Evolutionary conservation across 1,140 invertebrate species (phyloP), one percentile per base, ranked within the genome.

Genomic region (Diprion similis): DNA sequence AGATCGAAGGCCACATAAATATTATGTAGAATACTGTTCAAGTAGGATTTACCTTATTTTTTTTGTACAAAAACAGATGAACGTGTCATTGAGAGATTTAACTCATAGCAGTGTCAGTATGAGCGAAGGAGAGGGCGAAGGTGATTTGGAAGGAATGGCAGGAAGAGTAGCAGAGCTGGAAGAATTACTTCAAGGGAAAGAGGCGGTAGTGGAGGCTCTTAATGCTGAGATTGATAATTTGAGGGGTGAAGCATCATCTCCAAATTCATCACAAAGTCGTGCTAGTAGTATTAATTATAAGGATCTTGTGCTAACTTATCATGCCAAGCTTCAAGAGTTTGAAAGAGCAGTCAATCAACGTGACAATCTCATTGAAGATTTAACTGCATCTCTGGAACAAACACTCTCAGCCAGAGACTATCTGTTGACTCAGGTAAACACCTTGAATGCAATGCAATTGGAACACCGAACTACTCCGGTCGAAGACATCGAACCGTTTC

Each of bases 91-190:
- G 2, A 78, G 79, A 66, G 84, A 86, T 64, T 70, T 85, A 37
- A 85, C 84, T 1, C 78, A 85, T 24, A 85, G 83, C 19, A 86
- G 84, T 19, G 79, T 86, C 13, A 86, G 84, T n/a, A 83, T 87
- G 78, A 88, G 86, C 37, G 87, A 88, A 76, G 86, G 85, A 66
- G 87, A 88, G 73, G 85, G 81, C 8, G 86, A 88, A 73, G 82
- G 78, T n/a, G 86, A 88, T 71, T 77, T 88, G 13, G 86, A 88
- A 71, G 84, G 83, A 15, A 81, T 87, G 70, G 83, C 85, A 9
- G 85, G 83, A 47, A 81, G 86, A 64, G 84, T 88, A 0, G 85
- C 83, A 45, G 82, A 84, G 71, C 76, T 88, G 13, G 79, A 86
- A 75, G 84, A 87, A 69, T 59, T 84, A 59, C 72, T 87, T 8